Conservation (phyloP, 2,113 vertebrate species). For the Spea bombifrons region DNA sequence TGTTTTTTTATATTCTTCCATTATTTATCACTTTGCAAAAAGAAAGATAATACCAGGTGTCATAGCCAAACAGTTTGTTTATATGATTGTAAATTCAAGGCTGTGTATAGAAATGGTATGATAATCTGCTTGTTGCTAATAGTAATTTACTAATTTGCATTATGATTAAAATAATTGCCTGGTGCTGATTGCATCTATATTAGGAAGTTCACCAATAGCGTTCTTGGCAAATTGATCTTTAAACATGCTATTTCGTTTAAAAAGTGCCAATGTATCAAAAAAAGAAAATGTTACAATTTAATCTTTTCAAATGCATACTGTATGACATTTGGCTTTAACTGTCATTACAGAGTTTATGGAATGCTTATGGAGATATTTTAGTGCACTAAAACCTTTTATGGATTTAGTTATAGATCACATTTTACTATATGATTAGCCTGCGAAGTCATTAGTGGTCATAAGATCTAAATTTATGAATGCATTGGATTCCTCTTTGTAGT, state of each 20-base stretch:
- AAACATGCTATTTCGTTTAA: not conserved
- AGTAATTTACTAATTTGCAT: not conserved
- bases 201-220: not conserved
- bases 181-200: conserved; percentile 3
- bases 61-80: not conserved
- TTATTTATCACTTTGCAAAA: not conserved
- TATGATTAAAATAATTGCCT: not conserved
- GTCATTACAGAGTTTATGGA: too few relatives aligned
- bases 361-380: too few relatives aligned
- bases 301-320: too few relatives aligned
- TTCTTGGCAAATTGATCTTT: not conserved
- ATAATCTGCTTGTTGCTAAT: not conserved
- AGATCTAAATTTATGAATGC: too few relatives aligned
- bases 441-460: too few relatives aligned
- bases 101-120: conserved; percentile 1
- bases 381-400: too few relatives aligned
- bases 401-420: too few relatives aligned
- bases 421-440: too few relatives aligned
- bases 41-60: not conserved
- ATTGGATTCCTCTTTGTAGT: too few relatives aligned
- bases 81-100: not conserved
- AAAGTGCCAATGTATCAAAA: not conserved
- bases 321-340: too few relatives aligned
- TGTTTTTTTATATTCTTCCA: not conserved
- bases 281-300: not conserved